Evolutionary conservation across 2,888 invertebrate species (phyloP), one percentile per base, ranked within the genome.

Genomic region (Drosophila rubida): DNA sequence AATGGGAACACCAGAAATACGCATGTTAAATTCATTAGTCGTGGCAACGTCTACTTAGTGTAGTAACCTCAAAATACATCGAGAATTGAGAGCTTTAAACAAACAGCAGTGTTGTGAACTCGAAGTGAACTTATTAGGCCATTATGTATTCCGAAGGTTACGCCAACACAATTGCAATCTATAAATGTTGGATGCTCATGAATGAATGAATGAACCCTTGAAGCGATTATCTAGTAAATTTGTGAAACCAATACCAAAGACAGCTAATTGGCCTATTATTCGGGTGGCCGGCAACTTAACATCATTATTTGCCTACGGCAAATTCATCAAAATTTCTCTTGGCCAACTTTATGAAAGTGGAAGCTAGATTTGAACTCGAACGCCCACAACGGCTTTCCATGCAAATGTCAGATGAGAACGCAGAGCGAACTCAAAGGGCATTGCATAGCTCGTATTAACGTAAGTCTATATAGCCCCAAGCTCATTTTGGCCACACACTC

Each of bases 371-470:
- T 39, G 19, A 41, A 45, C 45, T 41, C 27, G 19, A 41, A 45
- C 45, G 14, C 27, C 45, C 14, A 37, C 35, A 13, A 14, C n/a
- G 32, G 7, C 14, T 37, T 37, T 14, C 35, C 14, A 8, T 11
- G 27, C 41, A 27, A 64, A 41, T 54, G 50, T 54, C 13, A 8
- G 49, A 44, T 63, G 46, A n/a, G n/a, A n/a, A n/a, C n/a, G n/a
- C n/a, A n/a, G n/a, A 53, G 11, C 11, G 45, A 59, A 25, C 46
- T 58, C 59, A 74, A 67, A 53, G 73, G 51, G 53, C 75, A 45
- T 62, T 53, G 72, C 67, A 53, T 48, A 67, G 67, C 11, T n/a
- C n/a, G 48, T 55, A 63, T 49, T 57, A 55, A 23, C 25, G 48
- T 53, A 61, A n/a, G n/a, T n/a, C n/a, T 46, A 35, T 37, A 44